These are phyloP conservation scores for Bungarus multicinctus DNA, from an alignment of 2,113 vertebrate species.

Conservation along the genomic window DNA sequence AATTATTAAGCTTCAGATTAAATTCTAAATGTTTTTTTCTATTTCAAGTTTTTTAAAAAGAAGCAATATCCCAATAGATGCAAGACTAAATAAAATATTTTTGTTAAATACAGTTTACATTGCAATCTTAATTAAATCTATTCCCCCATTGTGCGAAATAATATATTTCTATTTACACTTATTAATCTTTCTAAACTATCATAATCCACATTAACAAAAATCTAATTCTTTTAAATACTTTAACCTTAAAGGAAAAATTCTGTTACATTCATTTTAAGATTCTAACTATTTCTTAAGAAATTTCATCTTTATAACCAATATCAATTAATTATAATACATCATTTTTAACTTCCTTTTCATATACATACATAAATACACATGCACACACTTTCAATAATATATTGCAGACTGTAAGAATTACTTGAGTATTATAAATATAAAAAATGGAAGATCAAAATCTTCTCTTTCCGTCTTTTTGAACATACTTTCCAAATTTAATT, in stretches of 20 bases:
- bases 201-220: neutral
- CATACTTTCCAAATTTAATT: neutral
- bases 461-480: neutral
- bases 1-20: neutral
- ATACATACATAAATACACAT: no score
- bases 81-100: neutral
- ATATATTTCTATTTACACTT: neutral
- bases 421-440: neutral
- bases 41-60: neutral
- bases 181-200: neutral
- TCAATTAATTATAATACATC: neutral
- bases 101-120: neutral
- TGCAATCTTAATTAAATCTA: neutral
- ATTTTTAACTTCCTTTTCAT: neutral
- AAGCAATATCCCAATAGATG: neutral
- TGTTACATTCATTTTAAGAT: neutral
- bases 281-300: neutral
- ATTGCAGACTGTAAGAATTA: neutral
- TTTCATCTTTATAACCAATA: neutral
- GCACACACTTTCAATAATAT: neutral
- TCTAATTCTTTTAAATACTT: neutral
- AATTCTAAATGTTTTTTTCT: neutral
- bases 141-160: neutral
- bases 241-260: neutral
- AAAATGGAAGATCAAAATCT: neutral